Evolutionary conservation across 2,888 invertebrate genomes (phyloP).

Genomic region (Dermolepida albohirtum): DNA sequence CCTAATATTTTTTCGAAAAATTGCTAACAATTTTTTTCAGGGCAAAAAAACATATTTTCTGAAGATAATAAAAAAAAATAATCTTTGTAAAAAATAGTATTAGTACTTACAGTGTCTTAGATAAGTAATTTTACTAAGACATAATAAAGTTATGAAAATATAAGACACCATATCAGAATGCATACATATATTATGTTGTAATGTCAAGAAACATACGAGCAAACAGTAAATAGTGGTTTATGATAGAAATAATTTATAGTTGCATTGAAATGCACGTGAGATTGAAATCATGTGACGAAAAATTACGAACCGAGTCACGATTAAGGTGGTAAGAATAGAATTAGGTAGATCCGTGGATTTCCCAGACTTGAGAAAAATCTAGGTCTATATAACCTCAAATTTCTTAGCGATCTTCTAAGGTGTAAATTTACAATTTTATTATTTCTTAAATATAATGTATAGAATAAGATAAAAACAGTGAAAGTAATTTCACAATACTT

Average conservation of each 20-base stretch:
- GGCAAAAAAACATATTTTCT: too few relatives aligned
- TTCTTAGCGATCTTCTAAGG: neutral
- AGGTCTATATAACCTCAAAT: conserved; percentile 23
- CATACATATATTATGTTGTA: too few relatives aligned
- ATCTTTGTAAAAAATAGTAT: too few relatives aligned
- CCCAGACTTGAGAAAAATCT: conserved; percentile 1
- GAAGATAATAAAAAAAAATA: too few relatives aligned
- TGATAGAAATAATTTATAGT: neutral
- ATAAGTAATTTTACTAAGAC: too few relatives aligned
- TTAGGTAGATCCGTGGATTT: conserved; percentile 12
- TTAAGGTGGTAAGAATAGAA: conserved; percentile 16
- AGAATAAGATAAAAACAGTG: neutral
- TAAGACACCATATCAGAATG: too few relatives aligned
- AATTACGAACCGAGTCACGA: conserved; percentile 13
- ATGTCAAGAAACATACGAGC: too few relatives aligned
- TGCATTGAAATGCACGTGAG: conserved; percentile 22
- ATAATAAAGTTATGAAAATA: too few relatives aligned
- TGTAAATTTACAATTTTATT: neutral
- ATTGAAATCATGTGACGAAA: conserved; percentile 13
- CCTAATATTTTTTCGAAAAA: too few relatives aligned
- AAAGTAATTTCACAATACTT: conserved; percentile 15
- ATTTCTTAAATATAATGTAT: conserved; percentile 1
- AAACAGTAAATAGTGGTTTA: too few relatives aligned
- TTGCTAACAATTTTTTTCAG: too few relatives aligned
- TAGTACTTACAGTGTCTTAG: too few relatives aligned